These are phyloP conservation scores for Perccottus glenii DNA, from an alignment of 2,113 vertebrate species.

Conservation along the genomic window DNA sequence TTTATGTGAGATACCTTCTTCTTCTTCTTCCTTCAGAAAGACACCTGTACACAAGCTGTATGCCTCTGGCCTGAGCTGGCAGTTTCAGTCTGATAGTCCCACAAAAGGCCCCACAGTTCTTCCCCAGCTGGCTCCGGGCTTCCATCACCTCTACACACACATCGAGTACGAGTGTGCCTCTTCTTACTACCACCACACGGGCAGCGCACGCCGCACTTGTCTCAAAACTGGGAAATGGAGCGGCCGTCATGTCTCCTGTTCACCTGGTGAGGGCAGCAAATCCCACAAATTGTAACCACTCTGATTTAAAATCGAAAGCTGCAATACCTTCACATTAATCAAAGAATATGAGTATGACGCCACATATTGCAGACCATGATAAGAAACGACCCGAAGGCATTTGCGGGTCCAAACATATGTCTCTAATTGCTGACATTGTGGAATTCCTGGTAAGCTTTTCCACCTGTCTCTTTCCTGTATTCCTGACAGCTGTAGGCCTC, in stretches of 20 bases:
- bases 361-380: no score
- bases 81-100: conserved; percentile 71
- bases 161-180: conserved; percentile 93
- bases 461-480: neutral
- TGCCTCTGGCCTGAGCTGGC: conserved; percentile 81
- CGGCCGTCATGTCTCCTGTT: conserved; percentile 91
- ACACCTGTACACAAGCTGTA: conserved; percentile 92
- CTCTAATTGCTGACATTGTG: conserved; percentile 10
- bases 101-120: conserved; percentile 82
- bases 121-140: conserved; percentile 85
- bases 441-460: conserved; percentile 3
- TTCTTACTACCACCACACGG: conserved; percentile 89
- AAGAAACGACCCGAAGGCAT: neutral
- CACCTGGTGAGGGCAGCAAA: conserved; percentile 89
- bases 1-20: neutral
- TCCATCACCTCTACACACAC: conserved; percentile 91
- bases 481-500: neutral
- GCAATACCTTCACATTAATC: no score
- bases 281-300: neutral
- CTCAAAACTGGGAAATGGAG: conserved; percentile 98
- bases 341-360: no score
- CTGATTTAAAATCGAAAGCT: neutral
- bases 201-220: conserved; percentile 92
- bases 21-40: conserved; percentile 78
- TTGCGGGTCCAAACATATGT: conserved; percentile 14